Evolutionary conservation across 1,140 invertebrate species (phyloP).

Genomic region (Teleogryllus occipitalis): DNA sequence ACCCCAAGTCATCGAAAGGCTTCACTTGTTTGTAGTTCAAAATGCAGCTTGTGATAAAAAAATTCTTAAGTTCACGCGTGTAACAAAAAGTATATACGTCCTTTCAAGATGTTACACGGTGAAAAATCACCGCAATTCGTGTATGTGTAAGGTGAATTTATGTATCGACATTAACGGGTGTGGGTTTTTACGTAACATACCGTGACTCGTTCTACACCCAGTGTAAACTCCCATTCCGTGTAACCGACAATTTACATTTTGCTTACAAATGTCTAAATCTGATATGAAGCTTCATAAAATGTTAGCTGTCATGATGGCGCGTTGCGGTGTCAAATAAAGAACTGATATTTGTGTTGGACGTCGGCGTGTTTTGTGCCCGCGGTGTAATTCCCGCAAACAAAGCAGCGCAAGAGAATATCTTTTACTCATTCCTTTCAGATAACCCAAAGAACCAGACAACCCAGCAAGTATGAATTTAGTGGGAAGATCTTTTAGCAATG

Average conservation of each 20-base stretch:
- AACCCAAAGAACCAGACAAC: no score
- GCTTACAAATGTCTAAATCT: background rate
- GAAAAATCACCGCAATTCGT: background rate
- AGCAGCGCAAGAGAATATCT: background rate
- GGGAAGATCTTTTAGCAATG: no score
- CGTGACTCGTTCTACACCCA: background rate
- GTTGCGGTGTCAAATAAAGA: background rate
- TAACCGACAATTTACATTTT: background rate
- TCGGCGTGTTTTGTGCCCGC: background rate
- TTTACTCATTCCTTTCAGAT: background rate
- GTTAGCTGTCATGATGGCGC: background rate
- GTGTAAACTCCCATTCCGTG: background rate
- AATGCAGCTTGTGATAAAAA: background rate
- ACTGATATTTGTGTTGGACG: background rate
- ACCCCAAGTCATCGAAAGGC: background rate
- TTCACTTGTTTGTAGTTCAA: background rate
- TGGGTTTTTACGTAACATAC: background rate
- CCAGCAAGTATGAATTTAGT: no score
- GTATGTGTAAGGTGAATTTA: background rate
- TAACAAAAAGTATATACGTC: background rate
- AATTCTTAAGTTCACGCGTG: background rate
- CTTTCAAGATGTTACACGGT: background rate
- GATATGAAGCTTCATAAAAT: slow-evolving; percentile 2
- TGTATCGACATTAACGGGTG: background rate
- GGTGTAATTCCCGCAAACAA: background rate